Percentiles rank a stretch among this genome's conserved stretches.
Evolutionary conservation across 2,888 invertebrate species (phyloP).

Genomic region (Oscheius myriophilus): DNA sequence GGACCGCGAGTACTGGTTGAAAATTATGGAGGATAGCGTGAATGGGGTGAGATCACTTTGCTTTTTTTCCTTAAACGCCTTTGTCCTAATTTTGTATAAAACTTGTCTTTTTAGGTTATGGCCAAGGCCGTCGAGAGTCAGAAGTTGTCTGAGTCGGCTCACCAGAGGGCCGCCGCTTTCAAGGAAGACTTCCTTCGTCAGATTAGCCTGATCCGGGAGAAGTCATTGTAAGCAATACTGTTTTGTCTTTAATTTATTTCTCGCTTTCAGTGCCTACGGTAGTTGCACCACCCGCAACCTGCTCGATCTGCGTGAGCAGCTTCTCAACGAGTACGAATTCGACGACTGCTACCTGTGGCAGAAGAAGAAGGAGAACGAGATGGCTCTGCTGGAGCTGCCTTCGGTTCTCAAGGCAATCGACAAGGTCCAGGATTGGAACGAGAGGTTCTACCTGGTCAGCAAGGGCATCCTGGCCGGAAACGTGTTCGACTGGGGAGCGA

Average conservation of each 20-base stretch:
- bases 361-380: conserved; percentile 86
- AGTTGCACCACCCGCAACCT: conserved; percentile 88
- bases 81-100: no score
- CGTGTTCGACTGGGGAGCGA: conserved; percentile 97
- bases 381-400: conserved; percentile 80
- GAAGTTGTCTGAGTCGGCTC: conserved; percentile 81
- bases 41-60: conserved; percentile 76
- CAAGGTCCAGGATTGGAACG: conserved; percentile 57
- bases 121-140: conserved; percentile 84
- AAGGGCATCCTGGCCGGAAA: conserved; percentile 80
- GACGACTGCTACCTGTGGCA: conserved; percentile 86
- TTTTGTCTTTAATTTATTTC: conserved; percentile 2
- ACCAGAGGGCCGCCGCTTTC: conserved; percentile 83
- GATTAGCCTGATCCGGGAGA: conserved; percentile 80
- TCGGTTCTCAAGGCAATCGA: conserved; percentile 79
- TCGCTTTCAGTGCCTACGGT: conserved; percentile 78
- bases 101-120: conserved; percentile 21
- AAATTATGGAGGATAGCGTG: conserved; percentile 85
- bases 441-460: conserved; percentile 29
- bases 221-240: conserved; percentile 76
- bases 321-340: conserved; percentile 88
- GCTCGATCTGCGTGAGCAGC: conserved; percentile 90
- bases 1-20: conserved; percentile 89
- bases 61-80: no score
- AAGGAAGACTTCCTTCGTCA: conserved; percentile 84